Evolutionary conservation across 2,888 invertebrate genomes (phyloP), one percentile per base, ranked within the genome.

Genomic region (Vannuccia rotundouncinata): DNA sequence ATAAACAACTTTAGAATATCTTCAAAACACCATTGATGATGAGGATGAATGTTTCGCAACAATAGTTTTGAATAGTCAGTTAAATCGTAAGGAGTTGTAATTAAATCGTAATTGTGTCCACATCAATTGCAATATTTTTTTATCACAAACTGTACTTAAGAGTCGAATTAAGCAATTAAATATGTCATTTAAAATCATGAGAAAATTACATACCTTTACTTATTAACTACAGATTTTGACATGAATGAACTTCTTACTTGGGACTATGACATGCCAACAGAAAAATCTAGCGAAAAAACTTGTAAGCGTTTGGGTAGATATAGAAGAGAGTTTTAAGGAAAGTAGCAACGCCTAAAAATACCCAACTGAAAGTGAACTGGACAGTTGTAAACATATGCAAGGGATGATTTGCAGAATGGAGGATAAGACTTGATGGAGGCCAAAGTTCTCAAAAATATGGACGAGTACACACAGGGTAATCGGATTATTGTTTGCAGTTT

Each of bases 191-290:
- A 66, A 66, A 66, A 66, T 66, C 10, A 66, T 22, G 66, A 17
- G 66, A 27, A 66, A 66, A 66, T 66, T 5, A 22, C 66, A 22
- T 66, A 66, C 66, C 66, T 66, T 66, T 17, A 66, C 66, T 66
- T 66, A 66, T 66, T 66, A 66, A 66, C 66, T 66, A 66, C 66
- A 66, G 22, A 66, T 66, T 66, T 66, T 66, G 66, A 66, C 66
- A 66, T 66, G 10, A 66, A 66, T 66, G 25, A 66, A 66, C 25
- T 66, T 66, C 66, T 66, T 66, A 66, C 13, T 66, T 66, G 25
- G 25, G 10, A n/a, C 25, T 66, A n/a, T 66, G 25, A 66, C 25
- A 66, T 66, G 66, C 66, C 66, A 66, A 17, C 45, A 45, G 45
- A 45, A 45, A 45, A 45, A 5, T 45, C 45, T 45, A 45, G 45